Conservation (phyloP, 2,797 vertebrate genomes). For the Luscinia megarhynchos region DNA sequence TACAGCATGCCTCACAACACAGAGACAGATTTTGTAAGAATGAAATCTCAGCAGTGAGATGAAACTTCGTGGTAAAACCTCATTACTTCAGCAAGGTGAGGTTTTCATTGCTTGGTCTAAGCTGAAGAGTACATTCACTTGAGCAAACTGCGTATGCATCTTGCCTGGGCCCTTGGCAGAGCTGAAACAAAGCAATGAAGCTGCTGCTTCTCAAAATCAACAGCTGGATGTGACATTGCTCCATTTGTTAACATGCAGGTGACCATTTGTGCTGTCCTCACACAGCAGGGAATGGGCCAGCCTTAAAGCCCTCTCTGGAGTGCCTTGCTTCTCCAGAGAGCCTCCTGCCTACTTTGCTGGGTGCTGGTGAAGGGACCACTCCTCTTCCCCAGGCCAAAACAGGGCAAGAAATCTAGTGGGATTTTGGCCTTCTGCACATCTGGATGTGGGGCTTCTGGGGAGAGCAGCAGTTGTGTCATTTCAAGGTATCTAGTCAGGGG, state of each 20-base stretch:
- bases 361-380: not conserved
- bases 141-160: not conserved
- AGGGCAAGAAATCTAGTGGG: not conserved
- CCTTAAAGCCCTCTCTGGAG: not conserved
- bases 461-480: not conserved
- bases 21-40: not conserved
- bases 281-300: not conserved
- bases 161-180: not conserved
- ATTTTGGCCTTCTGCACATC: not conserved
- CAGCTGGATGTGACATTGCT: not conserved
- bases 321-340: not conserved
- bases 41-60: not conserved
- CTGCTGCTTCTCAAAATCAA: not conserved
- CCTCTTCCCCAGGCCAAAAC: rapidly evolving
- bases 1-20: not conserved
- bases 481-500: not conserved
- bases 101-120: not conserved
- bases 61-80: not conserved
- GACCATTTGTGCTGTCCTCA: not conserved
- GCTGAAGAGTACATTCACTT: not conserved
- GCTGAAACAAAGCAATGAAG: not conserved
- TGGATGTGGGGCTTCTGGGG: not conserved
- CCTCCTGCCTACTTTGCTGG: not conserved
- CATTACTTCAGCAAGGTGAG: not conserved
- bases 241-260: not conserved